Base-by-base conservation (phyloP, 2,888 invertebrate genomes). In the Lordiphosa andalusiaca region DNA sequence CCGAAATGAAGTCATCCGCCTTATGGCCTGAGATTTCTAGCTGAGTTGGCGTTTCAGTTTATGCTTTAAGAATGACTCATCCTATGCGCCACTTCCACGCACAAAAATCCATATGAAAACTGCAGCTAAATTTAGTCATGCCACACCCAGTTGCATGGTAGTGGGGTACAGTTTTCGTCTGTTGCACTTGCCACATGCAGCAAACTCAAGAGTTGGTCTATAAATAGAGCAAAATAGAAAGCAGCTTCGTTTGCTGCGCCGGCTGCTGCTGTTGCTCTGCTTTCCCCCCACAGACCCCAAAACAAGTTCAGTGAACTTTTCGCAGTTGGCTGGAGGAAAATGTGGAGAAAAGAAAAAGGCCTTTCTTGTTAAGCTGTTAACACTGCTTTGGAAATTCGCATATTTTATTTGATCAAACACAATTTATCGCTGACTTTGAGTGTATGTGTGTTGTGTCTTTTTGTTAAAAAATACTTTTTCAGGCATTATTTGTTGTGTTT, bases 111-210 rank as follows among this genome's bases (percentile, higher is more conserved):
- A 10, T 49, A 48, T 7, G 42, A 50, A 41, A 33, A 33, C 33
- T 19, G n/a, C 67, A 66, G 60, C 53, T 55, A 59, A 68, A 77
- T 82, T 82, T 82, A 63, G 80, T 78, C 80, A 81, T 72, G 46
- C 12, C 60, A 55, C 40, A 46, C 59, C 41, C 51, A 53, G 65
- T 42, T 57, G 46, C 53, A 57, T 57, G n/a, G n/a, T 16, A 16
- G 16, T 1, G 16, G 62, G 35, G 69, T 74, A 80, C 72, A 83
- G 80, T 58, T 3, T 30, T 2, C 25, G 7, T 7, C 7, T 30
- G 30, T 56, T 33, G 51, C 25, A 40, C 39, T 49, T 41, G 48
- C 50, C 47, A 35, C 61, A 19, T 25, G 46, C 46, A 40, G 42
- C 46, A 42, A 19, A 55, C 23, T 23, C 6, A 3, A 30, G 7